Evolutionary conservation across 2,888 invertebrate genomes (phyloP), one percentile per base, ranked within the genome.

Genomic region (Hermaeophaga mercurialis): DNA sequence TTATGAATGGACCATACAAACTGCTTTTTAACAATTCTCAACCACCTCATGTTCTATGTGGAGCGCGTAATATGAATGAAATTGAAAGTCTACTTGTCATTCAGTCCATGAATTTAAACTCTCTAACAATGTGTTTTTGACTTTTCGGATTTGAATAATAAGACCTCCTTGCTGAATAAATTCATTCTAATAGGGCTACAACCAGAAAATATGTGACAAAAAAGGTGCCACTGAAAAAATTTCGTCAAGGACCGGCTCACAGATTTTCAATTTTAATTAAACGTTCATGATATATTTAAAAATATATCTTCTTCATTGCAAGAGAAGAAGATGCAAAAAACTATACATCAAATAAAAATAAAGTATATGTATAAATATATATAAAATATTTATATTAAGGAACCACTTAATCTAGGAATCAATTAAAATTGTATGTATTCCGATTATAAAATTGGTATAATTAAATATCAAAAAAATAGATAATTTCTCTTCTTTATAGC

Each of bases 121-220:
- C 58, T 61, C 68, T 69, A 69, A 69, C 69, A 68, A 68, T 63
- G 66, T 64, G 65, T 66, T 65, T 67, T 69, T 56, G 63, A 58
- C 59, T 58, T 60, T 53, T 54, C 43, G 59, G 39, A 54, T 66
- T 66, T 66, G 59, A 65, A 65, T 65, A 65, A 65, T 64, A 56
- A 56, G 56, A 59, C 54, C 63, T 56, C 57, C 53, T 57, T 65
- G 63, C 63, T 59, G 67, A 65, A 69, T 68, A 68, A 66, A 68
- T 69, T 61, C 63, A 58, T 63, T 57, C 62, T 66, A 66, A 69
- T 66, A 56, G 61, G 22, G 38, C 34, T 38, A 59, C 59, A 48
- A 58, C 45, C 59, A 58, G 61, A 63, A 64, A 58, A 58, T 56
- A 58, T 57, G 54, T 48, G 26, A 52, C 58, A 59, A 61, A 62